Evolutionary conservation across 2,888 invertebrate species (phyloP).

Genomic region (Micoletzkya japonica): DNA sequence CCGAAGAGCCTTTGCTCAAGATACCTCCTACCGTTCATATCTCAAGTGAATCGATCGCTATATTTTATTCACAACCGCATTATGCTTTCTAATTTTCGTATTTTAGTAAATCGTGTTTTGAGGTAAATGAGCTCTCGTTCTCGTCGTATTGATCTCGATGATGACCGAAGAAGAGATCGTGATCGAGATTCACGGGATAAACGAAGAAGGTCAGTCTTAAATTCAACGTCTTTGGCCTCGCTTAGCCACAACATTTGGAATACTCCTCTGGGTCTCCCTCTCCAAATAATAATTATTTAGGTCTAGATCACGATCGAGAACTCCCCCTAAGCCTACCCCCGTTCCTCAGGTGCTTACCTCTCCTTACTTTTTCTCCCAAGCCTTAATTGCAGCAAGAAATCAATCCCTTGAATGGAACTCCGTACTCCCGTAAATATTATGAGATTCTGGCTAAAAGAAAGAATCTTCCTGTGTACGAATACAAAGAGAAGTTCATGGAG

Average conservation of each 20-base stretch:
- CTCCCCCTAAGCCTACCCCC: neutral
- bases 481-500: slow-evolving; percentile 90
- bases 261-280: neutral
- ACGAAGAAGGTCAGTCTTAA: slow-evolving; percentile 16
- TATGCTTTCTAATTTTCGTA: no score
- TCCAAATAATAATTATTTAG: neutral
- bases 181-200: slow-evolving; percentile 38
- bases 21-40: no score
- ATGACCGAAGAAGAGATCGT: slow-evolving; percentile 36
- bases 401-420: neutral
- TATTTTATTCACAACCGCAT: no score
- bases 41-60: no score
- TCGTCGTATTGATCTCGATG: slow-evolving; percentile 46
- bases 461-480: slow-evolving; percentile 94
- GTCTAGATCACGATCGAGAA: neutral
- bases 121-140: slow-evolving; percentile 51
- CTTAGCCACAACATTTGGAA: neutral
- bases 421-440: neutral
- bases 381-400: neutral
- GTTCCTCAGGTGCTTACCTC: no score
- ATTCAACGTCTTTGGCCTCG: neutral
- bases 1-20: no score
- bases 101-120: no score
- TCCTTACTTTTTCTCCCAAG: neutral
- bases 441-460: neutral